Evolutionary conservation across 2,888 invertebrate genomes (phyloP), one percentile per base, ranked within the genome.

Genomic region (Drosophila stalkeri): DNA sequence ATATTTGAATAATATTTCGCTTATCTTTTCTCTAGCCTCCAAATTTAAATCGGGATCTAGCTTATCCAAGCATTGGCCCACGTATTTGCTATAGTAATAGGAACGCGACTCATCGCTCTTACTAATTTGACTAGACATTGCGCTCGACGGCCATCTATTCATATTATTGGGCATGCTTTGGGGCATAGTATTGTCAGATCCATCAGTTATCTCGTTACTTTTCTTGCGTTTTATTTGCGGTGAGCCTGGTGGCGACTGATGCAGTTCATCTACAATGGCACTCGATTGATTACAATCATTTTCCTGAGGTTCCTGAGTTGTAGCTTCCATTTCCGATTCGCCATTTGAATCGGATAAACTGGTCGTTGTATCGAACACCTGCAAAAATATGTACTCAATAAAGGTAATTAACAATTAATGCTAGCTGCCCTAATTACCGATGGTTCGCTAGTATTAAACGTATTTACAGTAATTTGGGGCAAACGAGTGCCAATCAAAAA

Each of bases 21-120:
- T 64, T 14, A 75, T 75, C 47, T 77, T 76, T 35, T 75, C 77
- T 20, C 75, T 71, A 16, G 75, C 75, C 35, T 64, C 64, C 37
- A 75, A 61, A 11, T 77, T 68, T n/a, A 78, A 64, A 46, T 77
- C 76, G 6, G 61, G 39, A 18, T 77, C 67, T 7, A 78, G 49
- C 23, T 44, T 77, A 9, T 73, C 74, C 27, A 75, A 41, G 41
- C 78, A 73, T 33, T 78, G 63, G 6, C 64, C 56, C 33, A 73
- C 60, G 49, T 78, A 75, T 27, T 51, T 61, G 18, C 64, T 71
- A 20, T 35, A 75, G 47, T 64, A 71, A 57, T 62, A 61, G 7
- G 74, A 70, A 1, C 54, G 54, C 11, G 39, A 23, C 9, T 54
- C 54, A 11, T 54, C 54, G 20, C 11, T 4, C 16, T 27, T 39